Evolutionary conservation across 2,888 invertebrate species (phyloP).

Genomic region (Ophion costatus): DNA sequence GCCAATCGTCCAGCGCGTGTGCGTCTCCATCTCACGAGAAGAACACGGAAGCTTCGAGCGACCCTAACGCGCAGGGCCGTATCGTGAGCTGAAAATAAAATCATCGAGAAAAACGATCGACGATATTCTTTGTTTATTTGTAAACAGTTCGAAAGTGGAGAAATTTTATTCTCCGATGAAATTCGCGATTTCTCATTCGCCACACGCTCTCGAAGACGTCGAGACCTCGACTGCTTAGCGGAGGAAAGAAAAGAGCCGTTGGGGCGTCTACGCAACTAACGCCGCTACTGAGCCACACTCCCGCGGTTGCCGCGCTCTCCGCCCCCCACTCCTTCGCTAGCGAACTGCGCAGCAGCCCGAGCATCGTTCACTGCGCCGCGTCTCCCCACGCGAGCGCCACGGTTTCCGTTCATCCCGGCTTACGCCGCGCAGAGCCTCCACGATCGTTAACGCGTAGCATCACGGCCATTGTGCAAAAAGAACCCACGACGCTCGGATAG

Average conservation of each 20-base stretch:
- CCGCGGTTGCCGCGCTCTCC: conserved; percentile 61
- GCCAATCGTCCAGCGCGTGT: conserved; percentile 14
- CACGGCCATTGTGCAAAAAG: conserved; percentile 82
- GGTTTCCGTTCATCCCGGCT: conserved; percentile 76
- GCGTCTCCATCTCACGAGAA: conserved; percentile 35
- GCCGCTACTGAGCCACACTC: conserved; percentile 66
- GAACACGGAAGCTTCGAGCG: conserved; percentile 13
- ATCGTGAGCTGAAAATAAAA: not conserved
- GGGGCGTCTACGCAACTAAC: not conserved
- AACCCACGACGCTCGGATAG: conserved; percentile 79
- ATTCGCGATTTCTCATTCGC: not conserved
- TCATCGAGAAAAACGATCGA: not conserved
- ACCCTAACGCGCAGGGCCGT: conserved; percentile 15
- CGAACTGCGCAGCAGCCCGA: conserved; percentile 73
- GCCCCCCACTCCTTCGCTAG: conserved; percentile 64
- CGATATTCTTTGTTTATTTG: not conserved
- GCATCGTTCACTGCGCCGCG: conserved; percentile 79
- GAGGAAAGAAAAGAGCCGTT: conserved; percentile 22
- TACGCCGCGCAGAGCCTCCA: conserved; percentile 72
- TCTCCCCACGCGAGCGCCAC: conserved; percentile 75
- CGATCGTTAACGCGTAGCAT: conserved; percentile 81
- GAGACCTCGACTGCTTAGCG: not conserved
- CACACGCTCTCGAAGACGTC: not conserved
- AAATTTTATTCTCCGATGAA: not conserved
- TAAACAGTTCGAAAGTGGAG: not conserved